Evolutionary conservation across 2,113 vertebrate genomes (phyloP).

Genomic region (Oenanthe melanoleuca): DNA sequence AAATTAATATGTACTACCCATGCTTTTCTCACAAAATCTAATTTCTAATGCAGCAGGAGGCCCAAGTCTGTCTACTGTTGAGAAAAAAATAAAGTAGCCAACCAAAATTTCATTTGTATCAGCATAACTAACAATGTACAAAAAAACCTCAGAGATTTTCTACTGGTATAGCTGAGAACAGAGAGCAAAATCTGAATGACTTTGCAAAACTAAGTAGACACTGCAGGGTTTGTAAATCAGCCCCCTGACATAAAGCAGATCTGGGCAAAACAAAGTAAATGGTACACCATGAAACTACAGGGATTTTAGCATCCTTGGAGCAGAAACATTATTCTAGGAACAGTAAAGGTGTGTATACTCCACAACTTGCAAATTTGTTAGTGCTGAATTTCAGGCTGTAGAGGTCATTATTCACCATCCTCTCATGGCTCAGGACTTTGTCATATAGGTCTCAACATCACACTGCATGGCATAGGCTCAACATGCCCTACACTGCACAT

Average conservation of each 20-base stretch:
- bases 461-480: not conserved
- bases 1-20: not conserved
- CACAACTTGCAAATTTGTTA: not conserved
- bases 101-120: not conserved
- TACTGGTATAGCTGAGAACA: not conserved
- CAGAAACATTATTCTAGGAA: not conserved
- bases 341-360: not conserved
- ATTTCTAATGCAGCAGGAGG: not conserved
- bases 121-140: not conserved
- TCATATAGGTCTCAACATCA: rapidly evolving
- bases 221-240: not conserved
- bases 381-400: not conserved
- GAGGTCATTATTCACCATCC: not conserved
- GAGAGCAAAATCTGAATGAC: not conserved
- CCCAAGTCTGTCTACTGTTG: not conserved
- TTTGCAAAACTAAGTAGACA: not conserved
- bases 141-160: not conserved
- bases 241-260: not conserved
- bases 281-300: not conserved
- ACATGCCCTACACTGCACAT: not conserved
- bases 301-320: not conserved
- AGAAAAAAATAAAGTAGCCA: not conserved
- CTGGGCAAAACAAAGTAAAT: not conserved
- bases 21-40: not conserved
- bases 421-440: not conserved